Evolutionary conservation across 2,888 invertebrate genomes (phyloP).

Genomic region (Acleris cristana): DNA sequence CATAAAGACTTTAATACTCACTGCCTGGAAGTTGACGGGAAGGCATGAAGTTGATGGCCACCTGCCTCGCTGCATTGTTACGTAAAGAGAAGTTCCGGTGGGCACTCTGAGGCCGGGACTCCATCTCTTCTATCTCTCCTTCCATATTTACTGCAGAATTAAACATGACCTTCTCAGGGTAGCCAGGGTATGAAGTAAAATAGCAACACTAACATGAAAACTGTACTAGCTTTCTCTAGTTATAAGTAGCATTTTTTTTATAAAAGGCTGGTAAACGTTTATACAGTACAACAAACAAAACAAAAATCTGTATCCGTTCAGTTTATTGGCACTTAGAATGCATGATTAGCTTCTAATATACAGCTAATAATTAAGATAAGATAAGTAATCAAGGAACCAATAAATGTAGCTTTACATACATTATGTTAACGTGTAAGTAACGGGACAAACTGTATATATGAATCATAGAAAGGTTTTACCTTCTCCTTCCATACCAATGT

Average conservation of each 20-base stretch:
- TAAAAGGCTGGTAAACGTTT: background rate
- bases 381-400: background rate
- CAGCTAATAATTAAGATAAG: conserved; percentile 3
- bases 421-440: background rate
- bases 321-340: background rate
- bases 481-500: background rate
- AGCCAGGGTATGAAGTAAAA: too few relatives aligned
- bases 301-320: too few relatives aligned
- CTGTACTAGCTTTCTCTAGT: conserved; percentile 5
- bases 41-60: conserved; percentile 77
- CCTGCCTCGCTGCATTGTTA: conserved; percentile 68
- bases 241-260: background rate
- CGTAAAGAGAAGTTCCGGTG: conserved; percentile 61
- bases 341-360: background rate
- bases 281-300: too few relatives aligned
- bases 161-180: background rate
- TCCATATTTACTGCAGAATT: conserved; percentile 43
- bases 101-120: conserved; percentile 53
- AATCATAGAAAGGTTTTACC: background rate
- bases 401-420: background rate
- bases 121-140: conserved; percentile 54
- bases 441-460: too few relatives aligned
- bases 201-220: background rate
- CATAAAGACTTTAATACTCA: conserved; percentile 47
- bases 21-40: conserved; percentile 72